Base-by-base conservation (phyloP, 2,113 vertebrate species). In the Octodon degus region DNA sequence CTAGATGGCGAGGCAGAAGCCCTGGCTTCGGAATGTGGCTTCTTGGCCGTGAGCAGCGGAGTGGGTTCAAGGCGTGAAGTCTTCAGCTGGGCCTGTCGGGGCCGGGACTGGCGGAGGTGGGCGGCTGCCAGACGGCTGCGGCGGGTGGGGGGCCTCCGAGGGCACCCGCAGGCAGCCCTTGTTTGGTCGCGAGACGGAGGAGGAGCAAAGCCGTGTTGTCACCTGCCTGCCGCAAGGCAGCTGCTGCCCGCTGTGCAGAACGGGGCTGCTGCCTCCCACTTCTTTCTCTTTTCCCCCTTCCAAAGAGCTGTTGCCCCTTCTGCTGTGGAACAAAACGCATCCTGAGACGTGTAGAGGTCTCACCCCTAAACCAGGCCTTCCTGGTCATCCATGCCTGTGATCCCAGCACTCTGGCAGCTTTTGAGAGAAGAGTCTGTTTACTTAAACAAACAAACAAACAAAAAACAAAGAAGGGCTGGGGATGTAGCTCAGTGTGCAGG, bases 1-100 rank as follows among this genome's bases (percentile, higher is more conserved):
- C 47, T 83, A 77, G 63, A 83, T 67, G 67, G 55, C 68, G 55
- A 65, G 65, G 16, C 11, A 83, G 86, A 55, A 72, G 68, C n/a
- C 65, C 50, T 76, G 70, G 85, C 62, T 77, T 27, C 55, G 53
- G 67, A 60, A 74, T 67, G 58, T 62, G 77, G 77, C 77, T 91
- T 96, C 63, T 88, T 89, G 88, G 43, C 43, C 43, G 67, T 32
- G 10, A 27, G 67, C 24, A 43, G 47, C 7, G 60, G 55, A 5
- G 82, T 91, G 37, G 82, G 20, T 96, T 95, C 89, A 86, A 93
- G 77, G 76, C 67, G 17, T 62, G 72, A 58, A 60, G 53, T 47
- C 32, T 37, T 90, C 47, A 47, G 74, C 43, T 43, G 43, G 43
- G 43, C 43, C 43, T 43, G 7, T 8, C 20, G 47, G 83, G 53